Evolutionary conservation across 2,113 vertebrate genomes (phyloP), one percentile per base, ranked within the genome.

Genomic region (Ceuthmochares aereus): DNA sequence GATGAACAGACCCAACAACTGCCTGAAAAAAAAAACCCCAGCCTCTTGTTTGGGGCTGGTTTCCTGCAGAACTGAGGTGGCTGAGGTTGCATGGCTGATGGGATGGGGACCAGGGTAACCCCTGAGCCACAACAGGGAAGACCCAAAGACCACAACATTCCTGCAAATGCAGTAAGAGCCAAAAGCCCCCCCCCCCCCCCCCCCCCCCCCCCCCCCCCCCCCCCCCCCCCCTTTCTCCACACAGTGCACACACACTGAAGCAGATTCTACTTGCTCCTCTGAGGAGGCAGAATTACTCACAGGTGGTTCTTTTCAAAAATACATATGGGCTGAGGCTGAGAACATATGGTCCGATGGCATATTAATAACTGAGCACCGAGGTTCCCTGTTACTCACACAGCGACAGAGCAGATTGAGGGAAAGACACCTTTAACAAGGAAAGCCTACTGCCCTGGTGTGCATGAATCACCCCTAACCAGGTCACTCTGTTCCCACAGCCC

Each of bases 271-370:
- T 97, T 63, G 15, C 89, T 91, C 27, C 85, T 94, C 96, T 68
- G 95, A 84, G 88, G 84, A 96, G 74, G 77, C 82, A 60, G 89
- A 82, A 89, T 96, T 88, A 96, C 90, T 96, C 97, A 96, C 97
- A 94, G 93, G 95, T 96, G 92, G 94, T 87, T 96, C 94, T 95
- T 95, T 73, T 96, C 85, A 95, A 93, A 96, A 94, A 93, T 94
- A 95, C 91, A 66, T 83, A 84, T 91, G 93, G 84, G 87, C 95
- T 83, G 93, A 66, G 89, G 69, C 88, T 66, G 68, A 64, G 83
- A 94, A 73, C 97, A 85, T 84, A 94, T 84, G 92, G 96, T 90
- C 72, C 10, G 30, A 40, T 82, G 42, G 69, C 69, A 56, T 62
- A 83, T 93, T 83, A 87, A 94, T 64, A 94, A 78, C 87, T 81